A percentile compares a stretch with the other conserved stretches of the same genome.
Evolutionary conservation across 2,797 vertebrate genomes (phyloP).

Genomic region (Dendrocincla tyrannina): DNA sequence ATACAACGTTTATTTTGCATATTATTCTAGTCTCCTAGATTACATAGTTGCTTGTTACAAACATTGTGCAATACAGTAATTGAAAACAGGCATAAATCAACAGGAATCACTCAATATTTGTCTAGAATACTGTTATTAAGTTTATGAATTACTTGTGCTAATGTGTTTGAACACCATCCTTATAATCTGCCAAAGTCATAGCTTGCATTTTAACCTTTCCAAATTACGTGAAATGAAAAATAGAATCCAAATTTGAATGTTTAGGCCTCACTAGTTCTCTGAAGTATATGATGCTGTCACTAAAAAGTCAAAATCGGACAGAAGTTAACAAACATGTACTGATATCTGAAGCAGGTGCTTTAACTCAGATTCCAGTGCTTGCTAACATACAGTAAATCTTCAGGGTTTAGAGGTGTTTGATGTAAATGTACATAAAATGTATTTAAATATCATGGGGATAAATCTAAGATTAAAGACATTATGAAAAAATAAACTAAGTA

Average conservation of each 20-base stretch:
- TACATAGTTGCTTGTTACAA: background rate
- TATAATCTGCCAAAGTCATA: background rate
- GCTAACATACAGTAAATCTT: background rate
- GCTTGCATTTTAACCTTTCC: background rate
- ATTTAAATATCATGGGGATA: background rate
- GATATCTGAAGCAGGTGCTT: background rate
- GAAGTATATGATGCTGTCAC: background rate
- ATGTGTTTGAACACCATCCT: background rate
- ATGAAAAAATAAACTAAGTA: background rate
- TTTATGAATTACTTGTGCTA: background rate
- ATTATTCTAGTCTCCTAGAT: background rate
- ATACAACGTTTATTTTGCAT: background rate
- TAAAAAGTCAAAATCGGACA: background rate
- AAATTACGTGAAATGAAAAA: background rate
- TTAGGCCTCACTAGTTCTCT: background rate
- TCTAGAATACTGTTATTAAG: background rate
- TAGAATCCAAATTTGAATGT: background rate
- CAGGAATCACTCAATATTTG: background rate
- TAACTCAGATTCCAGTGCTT: background rate
- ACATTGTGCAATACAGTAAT: background rate
- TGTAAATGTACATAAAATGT: background rate
- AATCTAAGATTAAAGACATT: background rate
- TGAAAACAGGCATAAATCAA: background rate
- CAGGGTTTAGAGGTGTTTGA: background rate
- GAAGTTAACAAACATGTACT: background rate